Conservation (phyloP, 2,888 invertebrate genomes). For the Craniophora ligustri region DNA sequence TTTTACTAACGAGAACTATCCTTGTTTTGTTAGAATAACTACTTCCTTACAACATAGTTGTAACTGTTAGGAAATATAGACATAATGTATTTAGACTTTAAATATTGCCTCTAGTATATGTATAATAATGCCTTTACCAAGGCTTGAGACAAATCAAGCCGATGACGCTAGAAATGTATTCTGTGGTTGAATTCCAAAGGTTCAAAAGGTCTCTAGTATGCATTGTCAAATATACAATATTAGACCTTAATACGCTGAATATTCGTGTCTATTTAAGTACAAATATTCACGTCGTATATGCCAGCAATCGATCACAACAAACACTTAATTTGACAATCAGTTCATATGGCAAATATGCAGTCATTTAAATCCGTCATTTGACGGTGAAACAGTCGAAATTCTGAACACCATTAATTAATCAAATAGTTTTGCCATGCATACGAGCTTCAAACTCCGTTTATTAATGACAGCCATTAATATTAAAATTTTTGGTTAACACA, state of each 20-base stretch:
- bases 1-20: slow-evolving; percentile 52
- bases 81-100: too few species aligned
- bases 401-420: slow-evolving; percentile 35
- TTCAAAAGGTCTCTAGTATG: too few species aligned
- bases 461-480: slow-evolving; percentile 49
- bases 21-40: slow-evolving; percentile 30
- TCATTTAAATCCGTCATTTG: slow-evolving; percentile 21
- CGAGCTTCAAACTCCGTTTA: slow-evolving; percentile 21
- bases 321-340: slow-evolving; percentile 27
- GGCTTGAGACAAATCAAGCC: too few species aligned
- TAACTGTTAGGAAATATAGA: too few species aligned
- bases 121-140: too few species aligned
- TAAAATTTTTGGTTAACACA: slow-evolving; percentile 40
- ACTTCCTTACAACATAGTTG: background rate
- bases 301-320: slow-evolving; percentile 18
- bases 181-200: too few species aligned
- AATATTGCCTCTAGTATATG: too few species aligned
- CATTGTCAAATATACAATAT: too few species aligned
- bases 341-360: slow-evolving; percentile 14
- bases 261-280: too few species aligned
- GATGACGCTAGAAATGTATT: too few species aligned
- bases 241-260: too few species aligned
- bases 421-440: slow-evolving; percentile 42
- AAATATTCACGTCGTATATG: too few species aligned
- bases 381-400: slow-evolving; percentile 22